phyloP scores from a whole-genome alignment of 1,140 invertebrate species.

The Diplogasteroides magnus region DNA sequence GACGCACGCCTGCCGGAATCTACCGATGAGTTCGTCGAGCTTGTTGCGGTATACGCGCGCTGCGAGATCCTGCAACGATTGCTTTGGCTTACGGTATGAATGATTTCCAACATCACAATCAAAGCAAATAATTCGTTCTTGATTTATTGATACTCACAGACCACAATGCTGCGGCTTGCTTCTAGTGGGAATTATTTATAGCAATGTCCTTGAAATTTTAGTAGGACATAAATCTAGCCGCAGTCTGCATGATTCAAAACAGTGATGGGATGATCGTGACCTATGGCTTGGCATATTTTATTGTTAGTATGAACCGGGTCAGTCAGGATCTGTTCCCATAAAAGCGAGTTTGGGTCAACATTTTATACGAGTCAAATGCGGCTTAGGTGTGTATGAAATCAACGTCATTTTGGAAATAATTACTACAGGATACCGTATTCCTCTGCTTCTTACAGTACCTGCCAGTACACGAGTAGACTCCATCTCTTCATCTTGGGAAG shows the following conservation, averaged over 20 bases:
- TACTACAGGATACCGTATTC: conserved; percentile 32
- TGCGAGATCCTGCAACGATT: no score
- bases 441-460: no score
- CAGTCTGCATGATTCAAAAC: no score
- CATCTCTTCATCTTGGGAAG: conserved; percentile 50
- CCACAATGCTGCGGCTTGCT: neutral
- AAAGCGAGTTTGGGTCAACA: neutral
- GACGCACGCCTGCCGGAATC: neutral
- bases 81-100: no score
- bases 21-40: neutral
- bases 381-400: no score
- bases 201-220: neutral
- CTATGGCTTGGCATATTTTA: neutral
- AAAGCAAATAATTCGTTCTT: no score
- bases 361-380: conserved; percentile 11
- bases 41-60: neutral
- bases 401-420: no score
- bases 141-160: no score
- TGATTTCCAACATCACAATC: no score
- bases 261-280: neutral
- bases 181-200: neutral
- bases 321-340: neutral
- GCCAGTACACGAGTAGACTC: conserved; percentile 55
- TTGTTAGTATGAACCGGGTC: conserved; percentile 4
- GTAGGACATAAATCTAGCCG: neutral